These are phyloP conservation scores for Enteromius mattozi DNA, from an alignment of 2,797 vertebrate species.

Conservation along the genomic window DNA sequence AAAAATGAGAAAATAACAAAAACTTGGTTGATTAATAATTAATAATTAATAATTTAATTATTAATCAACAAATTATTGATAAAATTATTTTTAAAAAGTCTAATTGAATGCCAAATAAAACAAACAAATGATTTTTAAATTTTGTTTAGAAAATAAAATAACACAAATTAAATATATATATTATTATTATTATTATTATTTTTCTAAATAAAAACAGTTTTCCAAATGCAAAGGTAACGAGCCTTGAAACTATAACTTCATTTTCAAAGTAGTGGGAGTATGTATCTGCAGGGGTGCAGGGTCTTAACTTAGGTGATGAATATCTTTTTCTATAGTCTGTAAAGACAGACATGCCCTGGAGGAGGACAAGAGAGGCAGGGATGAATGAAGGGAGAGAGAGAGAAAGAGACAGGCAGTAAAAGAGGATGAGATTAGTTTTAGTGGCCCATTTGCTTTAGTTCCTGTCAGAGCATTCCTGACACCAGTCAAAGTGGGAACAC, in stretches of 20 bases:
- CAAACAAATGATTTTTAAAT: too few relatives aligned
- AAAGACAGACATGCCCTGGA: conserved; percentile 68
- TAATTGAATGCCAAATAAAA: neutral
- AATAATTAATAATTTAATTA: neutral
- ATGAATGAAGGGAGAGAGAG: conserved; percentile 45
- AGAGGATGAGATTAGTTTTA: conserved; percentile 54
- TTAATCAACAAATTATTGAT: neutral
- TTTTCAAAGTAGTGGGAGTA: conserved; percentile 20
- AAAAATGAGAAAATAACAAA: neutral
- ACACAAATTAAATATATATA: neutral
- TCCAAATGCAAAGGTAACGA: neutral
- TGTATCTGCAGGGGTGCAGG: neutral
- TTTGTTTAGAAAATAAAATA: neutral
- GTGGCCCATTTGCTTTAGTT: conserved; percentile 68
- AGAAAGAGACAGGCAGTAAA: conserved; percentile 45
- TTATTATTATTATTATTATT: too few relatives aligned
- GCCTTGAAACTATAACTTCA: neutral
- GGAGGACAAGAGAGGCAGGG: conserved; percentile 60
- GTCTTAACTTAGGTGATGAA: conserved; percentile 20
- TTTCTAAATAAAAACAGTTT: too few relatives aligned
- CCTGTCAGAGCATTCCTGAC: conserved; percentile 76
- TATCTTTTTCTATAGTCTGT: conserved; percentile 33
- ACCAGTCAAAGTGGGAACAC: conserved; percentile 73
- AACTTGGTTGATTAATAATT: too few relatives aligned
- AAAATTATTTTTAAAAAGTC: neutral